Conservation (phyloP, 2,113 vertebrate species). For the Ptychochromis oligacanthus region DNA sequence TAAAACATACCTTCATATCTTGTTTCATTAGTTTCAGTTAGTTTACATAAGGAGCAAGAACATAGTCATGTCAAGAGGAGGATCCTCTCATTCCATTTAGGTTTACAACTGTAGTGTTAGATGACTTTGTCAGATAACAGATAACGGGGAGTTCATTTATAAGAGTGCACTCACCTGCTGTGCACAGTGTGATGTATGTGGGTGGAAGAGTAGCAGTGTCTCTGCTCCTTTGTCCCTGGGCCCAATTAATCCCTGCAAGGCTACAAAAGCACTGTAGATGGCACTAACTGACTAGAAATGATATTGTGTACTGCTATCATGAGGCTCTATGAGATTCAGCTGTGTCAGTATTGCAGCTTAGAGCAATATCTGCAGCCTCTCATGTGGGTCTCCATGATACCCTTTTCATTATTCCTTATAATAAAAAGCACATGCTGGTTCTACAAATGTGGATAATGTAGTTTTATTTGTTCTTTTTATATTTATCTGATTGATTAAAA, state of each 20-base stretch:
- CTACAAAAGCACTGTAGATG: slow-evolving; percentile 50
- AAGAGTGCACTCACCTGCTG: slow-evolving; percentile 12
- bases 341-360: background rate
- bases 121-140: background rate
- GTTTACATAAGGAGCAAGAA: background rate
- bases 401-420: background rate
- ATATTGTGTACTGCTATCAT: background rate
- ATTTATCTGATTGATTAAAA: background rate
- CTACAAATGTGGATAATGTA: background rate
- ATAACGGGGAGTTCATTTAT: background rate
- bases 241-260: slow-evolving; percentile 13
- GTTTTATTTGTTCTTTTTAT: background rate
- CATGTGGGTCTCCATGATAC: background rate
- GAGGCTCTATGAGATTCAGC: background rate
- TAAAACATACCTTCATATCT: slow-evolving; percentile 48
- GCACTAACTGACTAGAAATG: slow-evolving; percentile 29
- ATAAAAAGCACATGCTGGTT: background rate
- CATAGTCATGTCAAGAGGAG: background rate
- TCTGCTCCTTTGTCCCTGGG: background rate
- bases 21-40: background rate
- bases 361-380: background rate
- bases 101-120: background rate
- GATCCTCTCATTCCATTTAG: background rate
- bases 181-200: slow-evolving; percentile 31
- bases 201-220: slow-evolving; percentile 15